phyloP scores from a whole-genome alignment of 1,140 invertebrate species.

The Drosophila quadrilineata region DNA sequence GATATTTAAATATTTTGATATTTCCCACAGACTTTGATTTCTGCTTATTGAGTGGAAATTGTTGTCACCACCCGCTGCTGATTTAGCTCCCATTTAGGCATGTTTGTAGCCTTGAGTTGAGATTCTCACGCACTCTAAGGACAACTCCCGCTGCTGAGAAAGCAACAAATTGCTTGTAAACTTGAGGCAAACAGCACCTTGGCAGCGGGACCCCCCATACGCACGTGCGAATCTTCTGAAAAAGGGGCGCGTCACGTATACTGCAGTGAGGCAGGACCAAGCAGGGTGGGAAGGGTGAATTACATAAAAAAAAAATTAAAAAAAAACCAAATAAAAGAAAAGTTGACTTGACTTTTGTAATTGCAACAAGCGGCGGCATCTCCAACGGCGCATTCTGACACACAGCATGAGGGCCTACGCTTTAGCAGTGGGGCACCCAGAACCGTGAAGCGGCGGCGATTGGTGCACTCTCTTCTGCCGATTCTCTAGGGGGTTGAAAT shows the following conservation, averaged over 20 bases:
- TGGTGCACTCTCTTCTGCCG: slow-evolving; percentile 51
- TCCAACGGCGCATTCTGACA: slow-evolving; percentile 56
- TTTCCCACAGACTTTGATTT: too few species aligned
- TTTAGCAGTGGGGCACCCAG: slow-evolving; percentile 44
- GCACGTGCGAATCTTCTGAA: slow-evolving; percentile 68
- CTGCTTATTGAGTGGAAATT: too few species aligned
- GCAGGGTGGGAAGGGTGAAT: too few species aligned
- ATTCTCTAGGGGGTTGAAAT: slow-evolving; percentile 57
- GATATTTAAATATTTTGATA: too few species aligned
- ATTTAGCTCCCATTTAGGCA: background rate
- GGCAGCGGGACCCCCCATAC: slow-evolving; percentile 64
- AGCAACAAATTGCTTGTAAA: slow-evolving; percentile 51
- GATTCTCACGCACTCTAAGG: slow-evolving; percentile 59
- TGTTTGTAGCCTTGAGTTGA: slow-evolving; percentile 22
- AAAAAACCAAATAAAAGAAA: slow-evolving; percentile 52
- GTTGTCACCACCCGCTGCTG: slow-evolving; percentile 6
- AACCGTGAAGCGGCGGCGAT: slow-evolving; percentile 47
- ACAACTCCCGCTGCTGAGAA: slow-evolving; percentile 71
- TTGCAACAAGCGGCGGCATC: slow-evolving; percentile 53
- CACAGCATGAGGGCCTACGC: slow-evolving; percentile 63
- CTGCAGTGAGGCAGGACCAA: too few species aligned
- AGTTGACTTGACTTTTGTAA: slow-evolving; percentile 73
- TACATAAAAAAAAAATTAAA: too few species aligned
- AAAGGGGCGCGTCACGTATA: slow-evolving; percentile 17
- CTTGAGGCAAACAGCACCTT: slow-evolving; percentile 34